Base-by-base conservation (phyloP, 2,797 vertebrate species). In the Molothrus aeneus region DNA sequence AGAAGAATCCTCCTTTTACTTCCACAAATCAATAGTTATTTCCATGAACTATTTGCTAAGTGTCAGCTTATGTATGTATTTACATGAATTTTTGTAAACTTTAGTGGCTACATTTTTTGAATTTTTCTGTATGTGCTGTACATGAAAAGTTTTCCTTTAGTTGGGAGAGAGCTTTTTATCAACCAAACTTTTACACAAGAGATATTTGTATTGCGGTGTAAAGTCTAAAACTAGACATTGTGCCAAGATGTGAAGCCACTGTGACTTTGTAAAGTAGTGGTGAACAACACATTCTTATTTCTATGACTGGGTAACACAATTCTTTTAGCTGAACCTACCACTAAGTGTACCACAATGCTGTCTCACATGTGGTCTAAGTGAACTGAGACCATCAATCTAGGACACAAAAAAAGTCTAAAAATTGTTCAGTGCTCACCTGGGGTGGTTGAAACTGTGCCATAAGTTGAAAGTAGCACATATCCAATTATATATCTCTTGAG, bases 41-140 rank as follows among this genome's bases (percentile, higher is more conserved):
- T 61, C 3, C 48, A 45, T 74, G 56, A 50, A 57, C 4, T 61
- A 3, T 84, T 66, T 73, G 8, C 66, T 56, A 88, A 72, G 6
- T 36, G 5, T 45, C 38, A 42, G 14, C 1, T 80, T 48, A 51
- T 25, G 8, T 28, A 31, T 18, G 4, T 11, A 25, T 82, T 92
- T 45, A 71, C 80, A 40, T 8, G 0, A 29, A 14, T 50, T 91
- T 64, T 51, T 12, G 17, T 47, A 77, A 64, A 2, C 0, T 80
- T 47, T 29, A 65, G 13, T 24, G 9, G 14, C 7, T 63, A 24
- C 20, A 24, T 51, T 72, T 81, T 56, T 28, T 11, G 4, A 78
- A 1, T 31, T 74, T 78, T 10, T 64, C 13, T 40, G 2, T 26
- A n/a, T 10, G 7, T 1, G 0, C 12, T 56, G 9, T n/a, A 28